phyloP scores from a whole-genome alignment of 2,888 invertebrate species.

The Xestia xanthographa region DNA sequence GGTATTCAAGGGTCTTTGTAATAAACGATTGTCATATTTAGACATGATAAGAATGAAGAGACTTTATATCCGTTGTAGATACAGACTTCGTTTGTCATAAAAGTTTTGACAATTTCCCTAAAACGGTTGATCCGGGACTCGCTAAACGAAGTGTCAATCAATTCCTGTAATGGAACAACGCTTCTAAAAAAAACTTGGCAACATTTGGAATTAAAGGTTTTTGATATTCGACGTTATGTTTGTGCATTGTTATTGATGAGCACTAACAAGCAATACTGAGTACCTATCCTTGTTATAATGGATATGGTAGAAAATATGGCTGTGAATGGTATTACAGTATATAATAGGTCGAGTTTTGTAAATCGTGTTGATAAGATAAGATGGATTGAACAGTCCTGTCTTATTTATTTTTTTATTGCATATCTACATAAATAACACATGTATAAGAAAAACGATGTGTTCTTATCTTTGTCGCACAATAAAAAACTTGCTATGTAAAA shows the following conservation, averaged over 20 bases:
- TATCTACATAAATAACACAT: background rate
- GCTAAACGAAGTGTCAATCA: slow-evolving; percentile 62
- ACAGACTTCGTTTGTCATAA: slow-evolving; percentile 54
- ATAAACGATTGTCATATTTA: slow-evolving; percentile 55
- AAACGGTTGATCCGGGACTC: slow-evolving; percentile 34
- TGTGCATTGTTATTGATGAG: slow-evolving; percentile 36
- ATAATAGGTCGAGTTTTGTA: background rate
- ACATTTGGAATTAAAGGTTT: slow-evolving; percentile 11
- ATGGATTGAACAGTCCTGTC: background rate
- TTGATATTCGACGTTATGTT: slow-evolving; percentile 10
- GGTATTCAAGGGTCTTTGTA: slow-evolving; percentile 44
- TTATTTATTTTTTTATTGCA: background rate
- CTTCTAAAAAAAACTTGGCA: background rate
- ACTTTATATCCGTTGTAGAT: slow-evolving; percentile 52
- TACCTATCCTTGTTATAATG: background rate
- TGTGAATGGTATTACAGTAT: background rate
- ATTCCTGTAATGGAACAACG: slow-evolving; percentile 50
- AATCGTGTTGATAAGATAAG: background rate
- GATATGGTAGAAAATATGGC: background rate
- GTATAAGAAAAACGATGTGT: background rate
- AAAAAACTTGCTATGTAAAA: background rate
- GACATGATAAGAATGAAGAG: slow-evolving; percentile 42
- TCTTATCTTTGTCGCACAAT: background rate
- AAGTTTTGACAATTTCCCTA: slow-evolving; percentile 51
- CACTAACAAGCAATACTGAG: background rate